phyloP scores from a whole-genome alignment of 1,140 invertebrate genomes.

The Mya arenaria region DNA sequence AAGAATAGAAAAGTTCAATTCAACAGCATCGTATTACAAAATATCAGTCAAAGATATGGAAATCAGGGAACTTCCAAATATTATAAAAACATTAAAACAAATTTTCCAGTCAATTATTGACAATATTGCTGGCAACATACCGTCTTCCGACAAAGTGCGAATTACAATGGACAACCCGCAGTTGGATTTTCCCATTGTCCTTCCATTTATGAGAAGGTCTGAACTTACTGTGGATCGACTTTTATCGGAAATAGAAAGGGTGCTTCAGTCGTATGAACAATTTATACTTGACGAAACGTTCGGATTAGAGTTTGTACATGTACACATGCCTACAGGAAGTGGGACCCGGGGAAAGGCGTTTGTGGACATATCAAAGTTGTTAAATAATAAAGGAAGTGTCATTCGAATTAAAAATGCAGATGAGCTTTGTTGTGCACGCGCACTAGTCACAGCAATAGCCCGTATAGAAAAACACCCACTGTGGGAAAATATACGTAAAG shows the following conservation, averaged over 20 bases:
- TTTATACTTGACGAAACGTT: constrained; percentile 11
- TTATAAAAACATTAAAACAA: background rate
- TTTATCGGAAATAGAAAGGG: constrained; percentile 7
- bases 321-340: background rate
- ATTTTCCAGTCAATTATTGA: background rate
- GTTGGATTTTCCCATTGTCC: constrained; percentile 10
- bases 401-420: constrained; percentile 18
- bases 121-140: background rate
- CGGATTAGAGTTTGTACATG: background rate
- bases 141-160: background rate
- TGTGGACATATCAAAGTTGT: background rate
- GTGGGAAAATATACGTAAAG: constrained; percentile 1
- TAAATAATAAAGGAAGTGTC: constrained; percentile 13
- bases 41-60: constrained; percentile 46
- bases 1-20: constrained; percentile 44
- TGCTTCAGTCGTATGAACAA: constrained; percentile 18
- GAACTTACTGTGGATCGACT: background rate
- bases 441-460: constrained; percentile 3
- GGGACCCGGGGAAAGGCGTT: background rate
- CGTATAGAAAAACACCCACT: background rate
- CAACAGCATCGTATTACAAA: constrained; percentile 41
- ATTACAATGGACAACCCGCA: background rate
- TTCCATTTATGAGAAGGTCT: constrained; percentile 9
- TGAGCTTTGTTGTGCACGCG: background rate
- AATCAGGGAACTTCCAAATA: constrained; percentile 16